Conservation (phyloP, 1,140 invertebrate genomes). For the Pseudomyrmex dendroicus region DNA sequence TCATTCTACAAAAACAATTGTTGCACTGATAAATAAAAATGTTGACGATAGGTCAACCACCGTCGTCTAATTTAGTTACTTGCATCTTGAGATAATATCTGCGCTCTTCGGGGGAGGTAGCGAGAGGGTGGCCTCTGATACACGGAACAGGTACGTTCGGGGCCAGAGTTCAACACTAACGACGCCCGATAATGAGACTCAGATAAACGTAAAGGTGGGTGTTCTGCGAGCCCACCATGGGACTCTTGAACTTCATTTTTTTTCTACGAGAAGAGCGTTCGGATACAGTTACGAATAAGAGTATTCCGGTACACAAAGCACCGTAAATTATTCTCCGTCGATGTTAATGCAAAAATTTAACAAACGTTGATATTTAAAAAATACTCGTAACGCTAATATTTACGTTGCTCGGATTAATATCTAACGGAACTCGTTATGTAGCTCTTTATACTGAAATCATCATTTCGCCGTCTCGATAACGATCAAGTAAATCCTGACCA, state of each 20-base stretch:
- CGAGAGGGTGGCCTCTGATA: slow-evolving; percentile 25
- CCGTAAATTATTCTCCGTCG: no score
- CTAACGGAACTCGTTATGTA: no score
- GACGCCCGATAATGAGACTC: slow-evolving; percentile 42
- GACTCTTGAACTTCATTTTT: neutral
- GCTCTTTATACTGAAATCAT: no score
- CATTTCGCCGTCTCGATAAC: no score
- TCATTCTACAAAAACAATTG: neutral
- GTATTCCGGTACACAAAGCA: no score
- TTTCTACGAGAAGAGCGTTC: neutral
- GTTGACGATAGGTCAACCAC: neutral
- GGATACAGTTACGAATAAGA: neutral
- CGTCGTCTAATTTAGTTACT: slow-evolving; percentile 22
- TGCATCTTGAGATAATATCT: neutral
- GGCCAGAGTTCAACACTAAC: slow-evolving; percentile 28
- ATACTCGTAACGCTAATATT: no score
- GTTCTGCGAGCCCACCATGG: neutral
- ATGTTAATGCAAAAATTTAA: no score
- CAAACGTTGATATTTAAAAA: no score
- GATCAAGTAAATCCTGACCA: no score
- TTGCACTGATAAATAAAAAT: neutral
- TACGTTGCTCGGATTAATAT: no score
- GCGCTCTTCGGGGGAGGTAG: slow-evolving; percentile 26
- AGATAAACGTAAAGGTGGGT: slow-evolving; percentile 30
- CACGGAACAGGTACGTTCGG: neutral